Conservation (phyloP, 2,888 invertebrate species). For the Euproctis similis region DNA sequence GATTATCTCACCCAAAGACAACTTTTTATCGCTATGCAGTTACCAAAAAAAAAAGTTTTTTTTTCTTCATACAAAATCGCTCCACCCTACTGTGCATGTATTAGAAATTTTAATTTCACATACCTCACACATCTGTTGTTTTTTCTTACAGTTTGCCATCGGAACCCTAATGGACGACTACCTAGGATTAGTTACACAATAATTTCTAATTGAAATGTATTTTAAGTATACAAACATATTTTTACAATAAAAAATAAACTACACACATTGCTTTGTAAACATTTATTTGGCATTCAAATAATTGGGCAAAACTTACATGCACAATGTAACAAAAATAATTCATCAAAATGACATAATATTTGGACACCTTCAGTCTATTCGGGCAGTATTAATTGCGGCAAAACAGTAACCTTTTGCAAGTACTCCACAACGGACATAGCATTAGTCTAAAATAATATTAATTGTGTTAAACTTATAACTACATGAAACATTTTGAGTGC, state of each 20-base stretch:
- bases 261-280: constrained; percentile 34
- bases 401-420: constrained; percentile 17
- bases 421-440: constrained; percentile 21
- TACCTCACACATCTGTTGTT: constrained; percentile 5
- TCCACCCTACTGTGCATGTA: no score
- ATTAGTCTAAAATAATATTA: constrained; percentile 27
- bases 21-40: no score
- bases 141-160: constrained; percentile 92
- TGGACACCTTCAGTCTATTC: constrained; percentile 72
- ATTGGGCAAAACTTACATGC: constrained; percentile 62
- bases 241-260: constrained; percentile 34
- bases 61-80: no score
- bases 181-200: constrained; percentile 83
- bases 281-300: constrained; percentile 75
- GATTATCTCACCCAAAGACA: no score
- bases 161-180: constrained; percentile 99
- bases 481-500: constrained; percentile 24
- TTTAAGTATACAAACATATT: background rate
- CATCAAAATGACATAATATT: constrained; percentile 64
- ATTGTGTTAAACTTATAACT: constrained; percentile 27
- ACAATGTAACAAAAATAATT: constrained; percentile 67
- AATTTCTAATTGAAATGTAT: constrained; percentile 14
- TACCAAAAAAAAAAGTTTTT: no score
- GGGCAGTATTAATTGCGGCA: constrained; percentile 52
- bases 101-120: no score